These are phyloP conservation scores for Anorthoa munda DNA, from an alignment of 2,888 invertebrate species.

Conservation along the genomic window DNA sequence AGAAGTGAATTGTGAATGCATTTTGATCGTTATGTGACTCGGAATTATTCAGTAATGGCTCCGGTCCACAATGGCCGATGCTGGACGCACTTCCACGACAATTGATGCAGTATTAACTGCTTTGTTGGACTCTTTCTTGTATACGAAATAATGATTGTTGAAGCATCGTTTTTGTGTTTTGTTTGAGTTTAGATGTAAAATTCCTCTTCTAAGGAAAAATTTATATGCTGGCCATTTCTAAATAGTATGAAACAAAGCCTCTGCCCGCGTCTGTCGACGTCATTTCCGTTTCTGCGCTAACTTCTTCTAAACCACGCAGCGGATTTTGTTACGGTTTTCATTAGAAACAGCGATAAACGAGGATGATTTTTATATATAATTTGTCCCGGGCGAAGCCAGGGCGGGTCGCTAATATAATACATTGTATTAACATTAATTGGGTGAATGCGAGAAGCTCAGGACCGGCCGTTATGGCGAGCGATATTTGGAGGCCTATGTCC, in stretches of 20 bases:
- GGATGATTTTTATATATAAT: no score
- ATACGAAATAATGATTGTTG: slow-evolving; percentile 10
- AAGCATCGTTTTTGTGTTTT: neutral
- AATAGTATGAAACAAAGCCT: no score
- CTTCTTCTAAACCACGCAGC: no score
- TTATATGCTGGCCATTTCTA: no score
- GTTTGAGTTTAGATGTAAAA: neutral
- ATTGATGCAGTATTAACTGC: slow-evolving; percentile 49
- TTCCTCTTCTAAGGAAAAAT: neutral
- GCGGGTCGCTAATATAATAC: no score
- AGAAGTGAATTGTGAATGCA: slow-evolving; percentile 49
- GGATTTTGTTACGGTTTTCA: no score
- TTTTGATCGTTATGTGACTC: slow-evolving; percentile 42
- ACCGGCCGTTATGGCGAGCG: neutral
- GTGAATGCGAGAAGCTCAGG: neutral
- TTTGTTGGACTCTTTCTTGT: slow-evolving; percentile 41
- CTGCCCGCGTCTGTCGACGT: no score
- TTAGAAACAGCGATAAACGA: no score
- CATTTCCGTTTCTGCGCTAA: no score
- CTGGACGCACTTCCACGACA: slow-evolving; percentile 43
- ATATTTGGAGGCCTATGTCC: neutral
- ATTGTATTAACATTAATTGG: no score
- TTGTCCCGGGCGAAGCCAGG: no score
- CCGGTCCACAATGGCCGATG: slow-evolving; percentile 46
- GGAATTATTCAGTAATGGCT: slow-evolving; percentile 48